Evolutionary conservation across 2,113 vertebrate genomes (phyloP).

Genomic region (Ranitomeya variabilis): DNA sequence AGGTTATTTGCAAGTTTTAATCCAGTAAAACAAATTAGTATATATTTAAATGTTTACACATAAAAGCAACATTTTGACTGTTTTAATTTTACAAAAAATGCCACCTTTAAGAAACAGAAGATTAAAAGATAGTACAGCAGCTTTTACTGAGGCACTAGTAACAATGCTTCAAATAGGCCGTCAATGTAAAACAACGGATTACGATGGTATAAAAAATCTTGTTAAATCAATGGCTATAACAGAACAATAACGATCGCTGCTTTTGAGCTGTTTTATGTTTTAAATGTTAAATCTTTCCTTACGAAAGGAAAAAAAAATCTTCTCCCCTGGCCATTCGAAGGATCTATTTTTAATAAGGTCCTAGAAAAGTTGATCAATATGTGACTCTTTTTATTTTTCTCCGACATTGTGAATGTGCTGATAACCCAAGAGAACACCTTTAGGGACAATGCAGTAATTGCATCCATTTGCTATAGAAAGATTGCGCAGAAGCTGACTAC

Average conservation of each 20-base stretch:
- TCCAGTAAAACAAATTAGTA: neutral
- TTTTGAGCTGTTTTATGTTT: slow-evolving; percentile 56
- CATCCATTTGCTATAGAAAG: slow-evolving; percentile 48
- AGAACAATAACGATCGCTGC: slow-evolving; percentile 42
- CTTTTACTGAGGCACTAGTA: slow-evolving; percentile 37
- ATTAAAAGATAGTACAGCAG: neutral
- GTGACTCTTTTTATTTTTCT: slow-evolving; percentile 55
- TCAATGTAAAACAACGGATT: slow-evolving; percentile 56
- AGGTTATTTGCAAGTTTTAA: too few relatives aligned
- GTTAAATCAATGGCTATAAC: slow-evolving; percentile 56
- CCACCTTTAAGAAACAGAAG: neutral
- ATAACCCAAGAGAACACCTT: slow-evolving; percentile 32
- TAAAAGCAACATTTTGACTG: neutral
- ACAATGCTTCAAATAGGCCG: slow-evolving; percentile 9
- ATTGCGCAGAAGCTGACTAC: slow-evolving; percentile 55
- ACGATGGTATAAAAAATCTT: slow-evolving; percentile 49
- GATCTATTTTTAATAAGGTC: slow-evolving; percentile 59
- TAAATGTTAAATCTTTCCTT: slow-evolving; percentile 55
- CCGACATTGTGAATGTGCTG: slow-evolving; percentile 51
- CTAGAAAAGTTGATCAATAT: slow-evolving; percentile 56
- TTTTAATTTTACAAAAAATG: neutral
- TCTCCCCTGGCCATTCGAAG: slow-evolving; percentile 42
- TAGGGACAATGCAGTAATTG: slow-evolving; percentile 59
- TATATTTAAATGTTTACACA: neutral
- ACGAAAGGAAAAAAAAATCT: slow-evolving; percentile 29